These are phyloP conservation scores for Brachynemurus nebulosus DNA, from an alignment of 2,888 invertebrate genomes.

Conservation along the genomic window DNA sequence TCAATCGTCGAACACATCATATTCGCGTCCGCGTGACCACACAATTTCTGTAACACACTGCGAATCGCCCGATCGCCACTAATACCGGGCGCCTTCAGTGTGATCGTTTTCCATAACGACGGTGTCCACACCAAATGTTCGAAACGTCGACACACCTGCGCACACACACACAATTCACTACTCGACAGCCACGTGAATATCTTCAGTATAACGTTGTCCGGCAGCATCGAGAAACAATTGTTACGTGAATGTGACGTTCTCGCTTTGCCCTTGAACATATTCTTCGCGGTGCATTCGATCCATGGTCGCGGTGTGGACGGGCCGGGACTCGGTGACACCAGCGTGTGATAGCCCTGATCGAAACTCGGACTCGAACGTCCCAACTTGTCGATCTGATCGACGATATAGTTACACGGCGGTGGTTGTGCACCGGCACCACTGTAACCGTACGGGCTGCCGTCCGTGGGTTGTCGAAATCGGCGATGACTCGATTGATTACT, in stretches of 20 bases:
- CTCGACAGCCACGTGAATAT: constrained; percentile 58
- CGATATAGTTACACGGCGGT: constrained; percentile 24
- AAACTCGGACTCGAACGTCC: constrained; percentile 49
- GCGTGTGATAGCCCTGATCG: constrained; percentile 71
- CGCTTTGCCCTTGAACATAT: constrained; percentile 25
- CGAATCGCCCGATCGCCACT: constrained; percentile 52
- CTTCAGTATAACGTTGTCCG: constrained; percentile 52
- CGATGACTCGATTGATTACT: constrained; percentile 18
- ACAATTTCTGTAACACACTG: constrained; percentile 46
- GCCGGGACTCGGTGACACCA: constrained; percentile 45
- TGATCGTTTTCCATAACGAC: constrained; percentile 54
- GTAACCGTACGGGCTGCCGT: neutral
- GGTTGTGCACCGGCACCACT: neutral
- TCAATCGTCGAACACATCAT: constrained; percentile 54
- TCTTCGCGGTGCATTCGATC: constrained; percentile 27
- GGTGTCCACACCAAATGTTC: constrained; percentile 68
- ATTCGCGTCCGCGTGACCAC: constrained; percentile 50
- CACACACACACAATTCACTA: constrained; percentile 57
- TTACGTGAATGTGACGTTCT: constrained; percentile 24
- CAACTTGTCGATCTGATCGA: constrained; percentile 31
- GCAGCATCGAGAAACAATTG: constrained; percentile 44
- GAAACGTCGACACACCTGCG: constrained; percentile 61
- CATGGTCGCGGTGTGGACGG: constrained; percentile 29
- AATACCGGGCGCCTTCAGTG: constrained; percentile 42
- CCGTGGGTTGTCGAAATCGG: constrained; percentile 13